Base-by-base conservation (phyloP, 2,888 invertebrate species). In the Cheilosia impressa region DNA sequence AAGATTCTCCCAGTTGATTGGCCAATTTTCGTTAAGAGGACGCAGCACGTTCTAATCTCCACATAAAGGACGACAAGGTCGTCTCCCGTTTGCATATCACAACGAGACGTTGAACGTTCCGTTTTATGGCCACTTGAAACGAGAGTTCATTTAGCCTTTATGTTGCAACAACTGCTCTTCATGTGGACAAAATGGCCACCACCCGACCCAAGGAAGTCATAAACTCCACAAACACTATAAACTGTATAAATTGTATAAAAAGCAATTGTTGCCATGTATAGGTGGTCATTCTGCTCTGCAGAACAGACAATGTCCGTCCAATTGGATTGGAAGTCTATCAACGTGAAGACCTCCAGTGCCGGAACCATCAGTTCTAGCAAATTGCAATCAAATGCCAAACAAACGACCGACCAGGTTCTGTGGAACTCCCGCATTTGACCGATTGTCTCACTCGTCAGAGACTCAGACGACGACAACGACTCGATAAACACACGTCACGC, bases 371-470 rank as follows among this genome's bases (percentile, higher is more conserved):
- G 78, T 73, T 78, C 57, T 38, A 58, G 78, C 78, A 73, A 83
- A 83, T 78, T 72, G 73, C 78, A 78, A 78, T 83, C 78, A 73
- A 83, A 83, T 73, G 73, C 73, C 73, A 78, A 60, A 71, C 80
- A 75, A 65, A 34, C 24, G 58, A 47, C 50, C 22, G 6, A 6
- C 17, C 22, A 41, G 22, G 27, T 65, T 73, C 58, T 71, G 31
- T 24, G 13, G 57, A 50, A 65, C 52, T 53, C 41, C 52, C 55
- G 60, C 47, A 52, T 79, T 69, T 68, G 60, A 73, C 27, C 43
- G 68, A 57, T 80, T 62, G 72, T 60, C 34, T 41, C 66, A 50
- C 38, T 47, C 45, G 45, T 19, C 80, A 47, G 17, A 53, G 1
- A 19, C 58, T 17, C 47, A 58, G 15, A 22, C 63, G 43, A 5